phyloP scores from a whole-genome alignment of 2,113 vertebrate species.

The Canis aureus region DNA sequence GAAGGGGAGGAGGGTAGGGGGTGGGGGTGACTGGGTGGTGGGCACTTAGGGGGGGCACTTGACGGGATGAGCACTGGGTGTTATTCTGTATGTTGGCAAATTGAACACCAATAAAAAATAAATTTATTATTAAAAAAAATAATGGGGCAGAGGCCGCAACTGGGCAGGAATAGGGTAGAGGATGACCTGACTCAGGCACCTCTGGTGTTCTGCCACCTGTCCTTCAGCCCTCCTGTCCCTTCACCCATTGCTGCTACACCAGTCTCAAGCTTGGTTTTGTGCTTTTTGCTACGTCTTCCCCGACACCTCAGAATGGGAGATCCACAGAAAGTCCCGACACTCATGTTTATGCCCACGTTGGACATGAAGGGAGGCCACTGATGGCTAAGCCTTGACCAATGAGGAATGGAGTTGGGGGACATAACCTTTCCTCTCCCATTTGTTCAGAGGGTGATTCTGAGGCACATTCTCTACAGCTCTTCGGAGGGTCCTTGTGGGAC shows the following conservation, averaged over 20 bases:
- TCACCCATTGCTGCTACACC: rapidly evolving
- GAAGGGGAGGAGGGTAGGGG: no score
- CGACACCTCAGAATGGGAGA: neutral
- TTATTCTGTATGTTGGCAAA: no score
- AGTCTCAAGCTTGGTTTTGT: neutral
- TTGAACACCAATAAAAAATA: no score
- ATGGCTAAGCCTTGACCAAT: neutral
- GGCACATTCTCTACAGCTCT: neutral
- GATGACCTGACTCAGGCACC: rapidly evolving
- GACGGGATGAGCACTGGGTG: no score
- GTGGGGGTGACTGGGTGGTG: no score
- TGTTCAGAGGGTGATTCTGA: neutral
- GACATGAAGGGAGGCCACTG: neutral
- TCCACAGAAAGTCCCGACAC: neutral
- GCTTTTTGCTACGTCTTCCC: neutral
- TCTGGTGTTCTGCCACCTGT: neutral
- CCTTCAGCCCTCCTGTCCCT: neutral
- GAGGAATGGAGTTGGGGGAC: neutral
- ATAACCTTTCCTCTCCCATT: neutral
- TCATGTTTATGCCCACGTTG: neutral
- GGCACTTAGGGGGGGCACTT: no score
- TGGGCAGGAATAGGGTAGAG: neutral
- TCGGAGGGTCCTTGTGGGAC: neutral
- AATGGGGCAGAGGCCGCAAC: neutral
- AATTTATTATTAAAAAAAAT: no score